A percentile compares a stretch with the other conserved stretches of the same genome.
Conservation (phyloP, 2,888 invertebrate genomes). For the Germaria angustata region DNA sequence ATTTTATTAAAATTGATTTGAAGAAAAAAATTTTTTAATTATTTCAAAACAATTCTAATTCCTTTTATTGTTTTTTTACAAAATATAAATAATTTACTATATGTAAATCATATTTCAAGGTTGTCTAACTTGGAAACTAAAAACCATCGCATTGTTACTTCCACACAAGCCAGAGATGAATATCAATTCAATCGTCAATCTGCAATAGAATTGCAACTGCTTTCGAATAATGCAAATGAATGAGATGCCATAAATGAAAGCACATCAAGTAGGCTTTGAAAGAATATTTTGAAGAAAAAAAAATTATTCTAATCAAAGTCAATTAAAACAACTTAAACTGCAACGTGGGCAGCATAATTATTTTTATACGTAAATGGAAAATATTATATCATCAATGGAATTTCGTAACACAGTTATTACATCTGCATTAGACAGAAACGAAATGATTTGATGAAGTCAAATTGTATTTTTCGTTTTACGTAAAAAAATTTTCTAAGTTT, state of each 20-base stretch:
- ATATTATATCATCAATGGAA: neutral
- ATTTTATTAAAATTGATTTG: too few species aligned
- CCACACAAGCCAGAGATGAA: conserved; percentile 53
- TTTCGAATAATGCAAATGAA: conserved; percentile 69
- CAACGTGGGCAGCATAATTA: conserved; percentile 61
- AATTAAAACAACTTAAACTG: neutral
- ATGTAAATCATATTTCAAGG: conserved; percentile 32
- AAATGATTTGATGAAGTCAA: neutral
- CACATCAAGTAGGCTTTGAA: conserved; percentile 67
- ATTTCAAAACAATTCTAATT: too few species aligned
- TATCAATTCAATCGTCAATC: conserved; percentile 22
- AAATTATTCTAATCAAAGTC: conserved; percentile 19
- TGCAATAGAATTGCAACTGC: conserved; percentile 48
- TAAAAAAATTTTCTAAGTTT: conserved; percentile 70
- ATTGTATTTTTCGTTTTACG: conserved; percentile 30
- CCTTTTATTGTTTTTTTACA: conserved; percentile 12
- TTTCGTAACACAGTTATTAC: neutral
- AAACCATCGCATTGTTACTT: conserved; percentile 17
- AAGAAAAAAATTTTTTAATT: too few species aligned
- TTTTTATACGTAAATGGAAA: neutral
- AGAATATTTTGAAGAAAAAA: conserved; percentile 10
- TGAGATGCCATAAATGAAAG: conserved; percentile 69
- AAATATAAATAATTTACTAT: conserved; percentile 14
- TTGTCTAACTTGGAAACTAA: conserved; percentile 18
- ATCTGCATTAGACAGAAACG: conserved; percentile 11